phyloP scores from a whole-genome alignment of 2,113 vertebrate genomes.

The Mormyrus iriodes region DNA sequence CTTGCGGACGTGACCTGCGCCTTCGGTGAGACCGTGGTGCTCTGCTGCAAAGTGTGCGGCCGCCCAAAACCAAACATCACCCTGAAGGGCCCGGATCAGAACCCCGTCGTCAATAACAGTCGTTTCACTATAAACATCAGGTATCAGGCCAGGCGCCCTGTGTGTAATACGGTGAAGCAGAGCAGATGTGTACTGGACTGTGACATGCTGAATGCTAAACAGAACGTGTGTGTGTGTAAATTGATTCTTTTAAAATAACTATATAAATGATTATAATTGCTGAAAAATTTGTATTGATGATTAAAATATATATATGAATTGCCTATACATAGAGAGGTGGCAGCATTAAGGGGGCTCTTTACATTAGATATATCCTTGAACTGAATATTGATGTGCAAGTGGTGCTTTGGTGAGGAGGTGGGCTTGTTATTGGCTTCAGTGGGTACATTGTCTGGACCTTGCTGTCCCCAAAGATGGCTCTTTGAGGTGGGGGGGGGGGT shows the following conservation, averaged over 20 bases:
- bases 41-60: slow-evolving; percentile 90
- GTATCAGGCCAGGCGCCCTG: slow-evolving; percentile 34
- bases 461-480: background rate
- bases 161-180: background rate
- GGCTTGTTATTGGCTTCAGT: background rate
- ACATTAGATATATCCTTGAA: background rate
- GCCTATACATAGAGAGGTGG: background rate
- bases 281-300: background rate
- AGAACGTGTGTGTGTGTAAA: background rate
- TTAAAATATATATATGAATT: background rate
- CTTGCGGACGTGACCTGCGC: slow-evolving; percentile 86
- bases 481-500: background rate
- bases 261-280: background rate
- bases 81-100: slow-evolving; percentile 92
- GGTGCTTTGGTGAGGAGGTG: background rate
- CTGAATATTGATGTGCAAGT: background rate
- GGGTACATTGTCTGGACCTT: background rate
- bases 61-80: slow-evolving; percentile 83
- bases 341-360: background rate
- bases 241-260: background rate
- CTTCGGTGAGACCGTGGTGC: slow-evolving; percentile 84
- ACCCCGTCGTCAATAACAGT: slow-evolving; percentile 75
- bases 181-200: background rate
- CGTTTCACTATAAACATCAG: slow-evolving; percentile 70
- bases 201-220: background rate